Base-by-base conservation (phyloP, 1,140 invertebrate species). In the Drosophila orena region DNA sequence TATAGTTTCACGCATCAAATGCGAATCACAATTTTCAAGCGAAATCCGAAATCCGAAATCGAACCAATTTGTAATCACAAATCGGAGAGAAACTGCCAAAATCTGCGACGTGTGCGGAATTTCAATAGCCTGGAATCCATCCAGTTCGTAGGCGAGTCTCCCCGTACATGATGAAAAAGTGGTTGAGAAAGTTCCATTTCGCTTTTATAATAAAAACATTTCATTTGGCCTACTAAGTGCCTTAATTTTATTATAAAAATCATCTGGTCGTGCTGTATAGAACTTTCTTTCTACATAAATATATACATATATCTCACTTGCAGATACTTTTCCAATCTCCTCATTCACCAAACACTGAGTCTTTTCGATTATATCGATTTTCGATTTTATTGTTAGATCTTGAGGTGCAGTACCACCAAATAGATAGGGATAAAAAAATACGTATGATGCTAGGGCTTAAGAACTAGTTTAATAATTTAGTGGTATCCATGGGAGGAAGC, bases 401-500 rank as follows among this genome's bases (percentile, higher is more conserved):
- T 15, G 60, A n/a, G 58, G 62, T 61, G 46, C 24, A 5, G 12
- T 52, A 65, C n/a, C 58, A 65, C n/a, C 58, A 43, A 55, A 46
- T 42, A 60, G 58, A 69, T 60, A 66, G 40, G 8, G 34, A 40
- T 30, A 69, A 61, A 50, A 53, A 20, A 61, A 55, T 34, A 58
- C 44, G 40, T 15, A 47, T 42, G 20, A 44, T 37, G 47, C 10
- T 27, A 17, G 20, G 14, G 2, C 42, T 55, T 46, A 58, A 30
- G 17, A 59, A 57, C 11, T 75, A 57, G 1, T 42, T 54, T 7
- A 62, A 77, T 86, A 79, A 85, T 58, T 79, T 86, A 88, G 49
- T 83, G 79, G 43, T 86, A 86, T 20, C 71, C 71, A 24, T 89
- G 79, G 7, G 79, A 62, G 75, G 83, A 70, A 24, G 78, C 54